Evolutionary conservation across 35 echinoderm and acorn worm genomes (phyloP).

Genomic region (Eucidaris tribuloides): DNA sequence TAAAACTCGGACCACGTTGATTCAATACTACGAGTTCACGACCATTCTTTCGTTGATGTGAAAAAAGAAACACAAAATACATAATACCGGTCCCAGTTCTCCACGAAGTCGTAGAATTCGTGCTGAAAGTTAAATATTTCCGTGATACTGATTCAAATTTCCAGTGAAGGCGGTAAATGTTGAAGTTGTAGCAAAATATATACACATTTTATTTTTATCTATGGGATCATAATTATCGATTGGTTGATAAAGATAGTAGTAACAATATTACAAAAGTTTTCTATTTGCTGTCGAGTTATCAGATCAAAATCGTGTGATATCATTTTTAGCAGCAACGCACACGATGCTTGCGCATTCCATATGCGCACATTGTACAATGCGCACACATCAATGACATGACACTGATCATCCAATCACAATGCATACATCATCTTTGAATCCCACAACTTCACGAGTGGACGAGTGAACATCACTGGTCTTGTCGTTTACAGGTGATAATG

Average conservation of each 20-base stretch:
- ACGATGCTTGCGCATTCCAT: too few species aligned
- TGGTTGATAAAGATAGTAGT: not conserved
- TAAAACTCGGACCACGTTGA: not conserved
- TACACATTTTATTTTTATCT: constrained; percentile 28
- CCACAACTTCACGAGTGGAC: too few species aligned
- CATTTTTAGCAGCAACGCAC: too few species aligned
- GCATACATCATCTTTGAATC: too few species aligned
- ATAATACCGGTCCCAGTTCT: not conserved
- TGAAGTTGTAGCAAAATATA: constrained; percentile 35
- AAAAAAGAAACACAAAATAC: not conserved
- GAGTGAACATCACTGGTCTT: too few species aligned
- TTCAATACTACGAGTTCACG: not conserved
- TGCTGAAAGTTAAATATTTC: not conserved
- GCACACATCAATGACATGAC: too few species aligned
- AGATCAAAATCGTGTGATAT: too few species aligned
- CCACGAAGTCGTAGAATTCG: not conserved
- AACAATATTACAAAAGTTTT: constrained; percentile 28
- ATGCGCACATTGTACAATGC: too few species aligned
- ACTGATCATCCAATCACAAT: too few species aligned
- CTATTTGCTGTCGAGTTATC: too few species aligned
- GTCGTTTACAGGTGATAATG: too few species aligned
- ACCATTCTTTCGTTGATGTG: not conserved
- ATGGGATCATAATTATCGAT: not conserved
- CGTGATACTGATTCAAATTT: constrained; percentile 2
- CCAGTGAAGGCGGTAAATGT: constrained; percentile 19